These are phyloP conservation scores for Aplidium turbinatum DNA, from an alignment of 23 tunicate species.

Conservation along the genomic window DNA sequence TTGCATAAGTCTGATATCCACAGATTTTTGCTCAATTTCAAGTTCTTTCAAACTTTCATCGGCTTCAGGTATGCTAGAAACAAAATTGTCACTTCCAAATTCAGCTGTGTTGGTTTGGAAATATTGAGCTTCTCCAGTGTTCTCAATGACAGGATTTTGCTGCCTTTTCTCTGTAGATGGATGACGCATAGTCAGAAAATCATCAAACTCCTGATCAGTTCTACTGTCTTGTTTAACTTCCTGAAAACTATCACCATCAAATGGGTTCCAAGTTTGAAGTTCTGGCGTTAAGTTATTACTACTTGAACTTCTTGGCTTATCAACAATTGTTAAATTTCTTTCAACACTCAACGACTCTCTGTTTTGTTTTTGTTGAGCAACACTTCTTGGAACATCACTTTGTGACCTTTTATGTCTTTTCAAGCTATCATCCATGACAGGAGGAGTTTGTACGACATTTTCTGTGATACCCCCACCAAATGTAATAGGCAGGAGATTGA, in stretches of 20 bases:
- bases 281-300: conserved; percentile 83
- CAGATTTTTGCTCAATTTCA: not conserved
- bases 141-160: not conserved
- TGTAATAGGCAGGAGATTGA: conserved; percentile 22
- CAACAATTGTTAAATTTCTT: not conserved
- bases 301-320: conserved; percentile 39
- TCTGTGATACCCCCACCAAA: conserved; percentile 25
- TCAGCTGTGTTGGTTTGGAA: not conserved
- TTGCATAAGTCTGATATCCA: conserved; percentile 29
- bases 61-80: not conserved
- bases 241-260: conserved; percentile 62
- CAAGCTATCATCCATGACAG: conserved; percentile 1
- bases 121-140: not conserved
- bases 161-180: conserved; percentile 12
- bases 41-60: no score
- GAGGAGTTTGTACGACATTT: not conserved
- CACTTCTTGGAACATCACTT: conserved; percentile 85
- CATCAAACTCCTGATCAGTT: conserved; percentile 81
- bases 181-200: conserved; percentile 72
- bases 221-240: conserved; percentile 21
- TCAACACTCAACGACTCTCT: no score
- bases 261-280: conserved; percentile 89
- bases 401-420: conserved; percentile 74
- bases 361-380: not conserved
- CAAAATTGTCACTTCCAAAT: not conserved